Conservation (phyloP, 2,888 invertebrate species). For the Sesia apiformis region DNA sequence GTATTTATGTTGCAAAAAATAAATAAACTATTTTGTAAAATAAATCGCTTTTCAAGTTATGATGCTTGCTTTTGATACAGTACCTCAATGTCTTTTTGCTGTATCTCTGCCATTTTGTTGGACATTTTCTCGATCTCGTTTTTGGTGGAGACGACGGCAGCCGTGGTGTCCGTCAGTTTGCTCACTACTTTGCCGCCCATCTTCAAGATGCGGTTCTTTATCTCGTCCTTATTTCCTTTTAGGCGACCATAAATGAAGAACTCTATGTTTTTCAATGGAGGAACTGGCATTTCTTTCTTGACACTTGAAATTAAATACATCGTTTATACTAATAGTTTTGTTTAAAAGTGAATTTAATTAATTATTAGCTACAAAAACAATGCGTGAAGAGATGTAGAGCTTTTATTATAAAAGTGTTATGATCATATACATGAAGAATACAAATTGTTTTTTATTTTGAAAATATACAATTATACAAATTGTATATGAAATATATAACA, state of each 20-base stretch:
- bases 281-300: constrained; percentile 77
- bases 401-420: too few species aligned
- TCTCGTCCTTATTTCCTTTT: constrained; percentile 69
- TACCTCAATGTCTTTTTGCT: constrained; percentile 80
- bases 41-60: too few species aligned
- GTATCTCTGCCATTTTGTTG: constrained; percentile 78
- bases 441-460: too few species aligned
- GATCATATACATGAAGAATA: background rate
- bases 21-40: too few species aligned
- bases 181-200: constrained; percentile 84
- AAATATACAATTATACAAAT: too few species aligned
- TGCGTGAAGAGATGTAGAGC: too few species aligned
- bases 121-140: constrained; percentile 80
- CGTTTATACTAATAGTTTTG: too few species aligned
- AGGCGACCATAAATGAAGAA: constrained; percentile 80
- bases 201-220: constrained; percentile 80
- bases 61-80: background rate
- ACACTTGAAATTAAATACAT: constrained; percentile 55
- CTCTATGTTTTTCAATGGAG: constrained; percentile 84
- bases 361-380: too few species aligned
- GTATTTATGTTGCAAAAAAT: too few species aligned
- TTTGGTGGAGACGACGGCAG: constrained; percentile 84
- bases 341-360: too few species aligned
- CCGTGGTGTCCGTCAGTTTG: constrained; percentile 77
- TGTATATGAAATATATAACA: too few species aligned